Base-by-base conservation (phyloP, 2,797 vertebrate genomes). In the Gadopsis bispinosus region DNA sequence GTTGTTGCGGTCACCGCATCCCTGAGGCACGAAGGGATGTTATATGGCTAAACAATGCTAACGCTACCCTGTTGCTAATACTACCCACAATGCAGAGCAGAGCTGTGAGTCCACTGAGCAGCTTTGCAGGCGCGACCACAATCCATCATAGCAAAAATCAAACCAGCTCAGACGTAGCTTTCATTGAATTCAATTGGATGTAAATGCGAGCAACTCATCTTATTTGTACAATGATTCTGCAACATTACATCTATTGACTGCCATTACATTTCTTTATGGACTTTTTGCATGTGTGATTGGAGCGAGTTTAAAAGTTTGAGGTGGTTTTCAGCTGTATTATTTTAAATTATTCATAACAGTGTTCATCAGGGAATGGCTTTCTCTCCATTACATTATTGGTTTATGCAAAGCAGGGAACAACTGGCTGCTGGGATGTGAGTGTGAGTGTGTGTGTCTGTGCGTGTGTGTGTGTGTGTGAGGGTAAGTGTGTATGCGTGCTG, bases 361-460 rank as follows among this genome's bases (percentile, higher is more conserved):
- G 69, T 79, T 88, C 87, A 88, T 90, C 77, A 59, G 88, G 87
- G 90, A 87, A 86, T 89, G 87, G 75, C 80, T 88, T 82, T 88
- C 83, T 79, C 86, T 78, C 88, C 89, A 91, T 92, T 91, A 90
- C 83, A 82, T 88, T 92, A 92, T 92, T 93, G 91, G 91, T 90
- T 93, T 92, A 93, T 92, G 92, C 88, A 92, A 92, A 93, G 61
- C 79, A 87, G 89, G 80, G 70, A 79, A 75, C 31, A 65, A 80
- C 71, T 64, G 63, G 63, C 84, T 85, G 79, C 75, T 89, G 74
- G 71, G 65, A 62, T 67, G 33, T 69, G 53, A 62, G 61, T 37
- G 37, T 22, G 55, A 55, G 50, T 69, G 66, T 50, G 68, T 4
- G 69, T 73, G 58, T 73, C 72, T 65, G 76, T 45, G 56, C 72